Evolutionary conservation across 1,140 invertebrate species (phyloP).

Genomic region (Chrysoperla carnea): DNA sequence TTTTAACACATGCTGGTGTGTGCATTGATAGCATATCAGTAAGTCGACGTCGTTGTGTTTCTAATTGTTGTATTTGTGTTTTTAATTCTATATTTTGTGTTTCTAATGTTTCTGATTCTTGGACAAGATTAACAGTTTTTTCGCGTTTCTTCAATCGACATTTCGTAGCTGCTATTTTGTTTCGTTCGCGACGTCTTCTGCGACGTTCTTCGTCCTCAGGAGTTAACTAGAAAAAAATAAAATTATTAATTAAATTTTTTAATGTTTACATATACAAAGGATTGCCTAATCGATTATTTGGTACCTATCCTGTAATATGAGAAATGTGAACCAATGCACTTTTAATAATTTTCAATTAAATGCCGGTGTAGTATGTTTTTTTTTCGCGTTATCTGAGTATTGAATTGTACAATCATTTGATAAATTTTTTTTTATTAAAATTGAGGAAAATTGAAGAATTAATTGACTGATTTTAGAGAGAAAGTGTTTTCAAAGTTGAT

Average conservation of each 20-base stretch:
- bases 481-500: too few relatives aligned
- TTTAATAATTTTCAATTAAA: too few relatives aligned
- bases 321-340: too few relatives aligned
- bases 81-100: slow-evolving; percentile 76
- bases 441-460: too few relatives aligned
- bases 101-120: slow-evolving; percentile 71
- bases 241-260: slow-evolving; percentile 1
- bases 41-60: slow-evolving; percentile 49
- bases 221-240: slow-evolving; percentile 46
- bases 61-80: slow-evolving; percentile 54
- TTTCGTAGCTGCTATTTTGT: slow-evolving; percentile 91
- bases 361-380: too few relatives aligned
- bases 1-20: slow-evolving; percentile 46
- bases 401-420: too few relatives aligned
- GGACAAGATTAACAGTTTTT: slow-evolving; percentile 66
- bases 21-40: slow-evolving; percentile 58
- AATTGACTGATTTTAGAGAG: too few relatives aligned
- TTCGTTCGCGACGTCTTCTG: slow-evolving; percentile 65
- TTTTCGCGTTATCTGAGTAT: too few relatives aligned
- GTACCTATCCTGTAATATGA: too few relatives aligned
- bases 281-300: too few relatives aligned
- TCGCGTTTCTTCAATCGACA: slow-evolving; percentile 88
- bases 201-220: slow-evolving; percentile 81
- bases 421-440: too few relatives aligned
- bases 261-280: too few relatives aligned